Evolutionary conservation across 2,113 vertebrate genomes (phyloP).

Genomic region (Hirundichthys speculiger): DNA sequence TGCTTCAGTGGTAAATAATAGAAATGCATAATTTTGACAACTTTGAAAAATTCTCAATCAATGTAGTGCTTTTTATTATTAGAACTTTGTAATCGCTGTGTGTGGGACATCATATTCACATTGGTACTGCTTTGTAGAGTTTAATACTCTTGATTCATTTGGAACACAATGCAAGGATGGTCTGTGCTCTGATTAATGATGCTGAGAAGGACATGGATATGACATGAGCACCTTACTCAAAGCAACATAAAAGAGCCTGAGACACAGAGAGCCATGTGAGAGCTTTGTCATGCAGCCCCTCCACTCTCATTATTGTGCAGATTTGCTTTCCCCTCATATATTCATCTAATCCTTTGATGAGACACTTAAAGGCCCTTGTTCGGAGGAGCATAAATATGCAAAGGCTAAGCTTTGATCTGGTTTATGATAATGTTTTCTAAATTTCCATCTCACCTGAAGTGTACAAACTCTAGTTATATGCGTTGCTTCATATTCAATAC

Average conservation of each 20-base stretch:
- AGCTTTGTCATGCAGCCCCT: conserved; percentile 56
- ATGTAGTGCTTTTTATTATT: accelerated
- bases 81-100: background rate
- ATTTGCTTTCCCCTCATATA: conserved; percentile 59
- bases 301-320: conserved; percentile 77
- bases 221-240: conserved; percentile 30
- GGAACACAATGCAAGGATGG: background rate
- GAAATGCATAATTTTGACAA: background rate
- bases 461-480: conserved; percentile 2
- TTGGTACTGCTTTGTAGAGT: conserved; percentile 5
- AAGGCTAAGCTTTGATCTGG: conserved; percentile 66
- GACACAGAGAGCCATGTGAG: conserved; percentile 5
- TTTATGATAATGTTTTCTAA: conserved; percentile 55
- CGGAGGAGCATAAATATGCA: conserved; percentile 42
- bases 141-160: background rate
- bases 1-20: background rate
- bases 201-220: conserved; percentile 12
- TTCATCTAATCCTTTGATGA: conserved; percentile 76
- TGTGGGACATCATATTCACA: background rate
- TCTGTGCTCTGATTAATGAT: conserved; percentile 35
- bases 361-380: conserved; percentile 46
- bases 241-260: conserved; percentile 36
- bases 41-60: background rate
- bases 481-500: background rate
- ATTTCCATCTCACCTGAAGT: conserved; percentile 4